Evolutionary conservation across 2,797 vertebrate genomes (phyloP).

Genomic region (Cossypha niveicapilla): DNA sequence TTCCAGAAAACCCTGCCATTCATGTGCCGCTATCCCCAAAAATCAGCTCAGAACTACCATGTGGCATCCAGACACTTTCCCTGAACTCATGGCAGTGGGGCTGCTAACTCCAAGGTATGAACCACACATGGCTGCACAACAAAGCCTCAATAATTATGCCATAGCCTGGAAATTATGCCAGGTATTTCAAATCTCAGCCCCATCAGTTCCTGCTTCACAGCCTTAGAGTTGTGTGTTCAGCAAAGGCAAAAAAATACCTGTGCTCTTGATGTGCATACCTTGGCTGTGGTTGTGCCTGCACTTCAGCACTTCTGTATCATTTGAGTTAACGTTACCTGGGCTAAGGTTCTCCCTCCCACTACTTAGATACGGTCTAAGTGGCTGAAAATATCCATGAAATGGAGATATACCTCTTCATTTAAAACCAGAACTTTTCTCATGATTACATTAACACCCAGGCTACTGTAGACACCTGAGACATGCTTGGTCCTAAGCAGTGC

Average conservation of each 20-base stretch:
- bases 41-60: not conserved
- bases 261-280: not conserved
- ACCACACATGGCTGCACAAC: rapidly evolving
- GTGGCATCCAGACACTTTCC: not conserved
- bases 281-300: not conserved
- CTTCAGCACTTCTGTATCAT: not conserved
- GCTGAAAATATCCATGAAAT: slow-evolving; percentile 56
- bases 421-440: slow-evolving; percentile 82
- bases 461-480: slow-evolving; percentile 81
- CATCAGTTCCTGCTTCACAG: not conserved
- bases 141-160: not conserved
- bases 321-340: not conserved
- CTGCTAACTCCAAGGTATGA: not conserved
- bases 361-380: slow-evolving; percentile 12
- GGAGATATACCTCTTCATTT: slow-evolving; percentile 63
- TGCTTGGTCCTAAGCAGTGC: slow-evolving; percentile 71
- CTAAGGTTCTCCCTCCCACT: not conserved
- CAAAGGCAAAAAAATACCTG: not conserved
- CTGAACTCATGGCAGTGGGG: rapidly evolving
- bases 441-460: slow-evolving; percentile 82
- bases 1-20: not conserved
- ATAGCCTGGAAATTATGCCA: not conserved
- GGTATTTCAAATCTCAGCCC: not conserved
- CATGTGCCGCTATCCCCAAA: not conserved
- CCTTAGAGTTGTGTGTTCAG: not conserved